Percentiles rank a stretch among this genome's conserved stretches.
Evolutionary conservation across 2,113 vertebrate species (phyloP).

Genomic region (Dendropsophus ebraccatus): DNA sequence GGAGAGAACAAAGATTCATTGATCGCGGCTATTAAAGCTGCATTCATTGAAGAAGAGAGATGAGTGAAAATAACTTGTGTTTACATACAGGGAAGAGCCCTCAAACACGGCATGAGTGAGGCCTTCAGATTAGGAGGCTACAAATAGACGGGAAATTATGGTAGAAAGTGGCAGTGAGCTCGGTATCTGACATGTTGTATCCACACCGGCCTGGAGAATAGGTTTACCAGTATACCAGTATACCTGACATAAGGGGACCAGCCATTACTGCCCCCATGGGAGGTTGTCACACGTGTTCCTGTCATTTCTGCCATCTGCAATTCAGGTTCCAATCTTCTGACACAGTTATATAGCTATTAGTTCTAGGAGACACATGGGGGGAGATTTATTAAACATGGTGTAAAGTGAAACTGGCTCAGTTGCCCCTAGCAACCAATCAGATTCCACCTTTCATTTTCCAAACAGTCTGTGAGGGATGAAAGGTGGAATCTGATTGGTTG

Average conservation of each 20-base stretch:
- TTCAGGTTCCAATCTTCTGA: too few relatives aligned
- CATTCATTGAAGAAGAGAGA: conserved; percentile 18
- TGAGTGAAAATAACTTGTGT: conserved; percentile 29
- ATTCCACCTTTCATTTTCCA: too few relatives aligned
- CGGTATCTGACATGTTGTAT: neutral
- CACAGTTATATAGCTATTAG: too few relatives aligned
- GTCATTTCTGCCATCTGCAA: too few relatives aligned
- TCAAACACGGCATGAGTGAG: neutral
- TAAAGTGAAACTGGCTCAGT: too few relatives aligned
- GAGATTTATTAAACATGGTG: too few relatives aligned
- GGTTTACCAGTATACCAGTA: neutral
- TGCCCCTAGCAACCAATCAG: too few relatives aligned
- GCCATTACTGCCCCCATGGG: neutral
- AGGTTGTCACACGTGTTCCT: neutral
- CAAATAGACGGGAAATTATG: neutral
- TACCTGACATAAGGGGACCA: neutral
- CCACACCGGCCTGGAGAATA: neutral
- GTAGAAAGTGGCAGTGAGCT: neutral
- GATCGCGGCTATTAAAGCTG: conserved; percentile 4
- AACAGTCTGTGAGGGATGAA: too few relatives aligned
- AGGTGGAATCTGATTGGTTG: too few relatives aligned
- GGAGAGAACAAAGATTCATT: conserved; percentile 32
- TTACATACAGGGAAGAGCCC: conserved; percentile 16
- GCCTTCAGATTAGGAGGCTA: neutral
- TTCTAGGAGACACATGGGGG: too few relatives aligned